Conservation (phyloP, 2,113 vertebrate species). For the Nycticorax nycticorax region DNA sequence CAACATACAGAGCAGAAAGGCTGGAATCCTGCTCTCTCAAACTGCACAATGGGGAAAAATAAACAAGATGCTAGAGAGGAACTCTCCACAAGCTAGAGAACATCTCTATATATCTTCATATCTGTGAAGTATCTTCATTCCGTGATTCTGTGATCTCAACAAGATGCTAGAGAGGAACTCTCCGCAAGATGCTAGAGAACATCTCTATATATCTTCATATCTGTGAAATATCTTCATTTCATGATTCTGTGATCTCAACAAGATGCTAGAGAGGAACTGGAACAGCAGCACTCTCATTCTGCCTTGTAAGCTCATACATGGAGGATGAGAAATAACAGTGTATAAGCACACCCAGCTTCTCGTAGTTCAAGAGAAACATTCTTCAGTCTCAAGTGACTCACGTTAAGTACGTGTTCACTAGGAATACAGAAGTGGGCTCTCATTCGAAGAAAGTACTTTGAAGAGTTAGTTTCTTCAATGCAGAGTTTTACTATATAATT, state of each 20-base stretch:
- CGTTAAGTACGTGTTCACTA: rapidly evolving
- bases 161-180: neutral
- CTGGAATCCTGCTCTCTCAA: neutral
- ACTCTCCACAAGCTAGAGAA: neutral
- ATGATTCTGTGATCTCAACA: neutral
- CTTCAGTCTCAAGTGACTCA: neutral
- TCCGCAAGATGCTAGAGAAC: neutral
- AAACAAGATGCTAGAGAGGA: neutral
- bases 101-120: no score
- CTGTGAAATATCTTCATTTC: no score
- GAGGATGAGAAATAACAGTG: neutral
- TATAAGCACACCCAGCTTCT: neutral
- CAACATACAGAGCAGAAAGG: neutral
- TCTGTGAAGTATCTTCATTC: no score
- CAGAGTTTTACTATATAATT: neutral
- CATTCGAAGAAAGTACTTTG: neutral
- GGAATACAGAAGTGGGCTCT: neutral
- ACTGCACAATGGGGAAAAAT: neutral
- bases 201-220: no score
- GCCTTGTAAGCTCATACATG: neutral
- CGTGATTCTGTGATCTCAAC: neutral
- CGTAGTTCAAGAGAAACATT: neutral
- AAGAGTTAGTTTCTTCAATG: neutral
- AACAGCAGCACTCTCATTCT: neutral
- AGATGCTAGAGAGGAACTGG: neutral